A percentile compares a stretch with the other conserved stretches of the same genome.
phyloP scores from a whole-genome alignment of 2,888 invertebrate genomes.

The Habrosyne pyritoides region DNA sequence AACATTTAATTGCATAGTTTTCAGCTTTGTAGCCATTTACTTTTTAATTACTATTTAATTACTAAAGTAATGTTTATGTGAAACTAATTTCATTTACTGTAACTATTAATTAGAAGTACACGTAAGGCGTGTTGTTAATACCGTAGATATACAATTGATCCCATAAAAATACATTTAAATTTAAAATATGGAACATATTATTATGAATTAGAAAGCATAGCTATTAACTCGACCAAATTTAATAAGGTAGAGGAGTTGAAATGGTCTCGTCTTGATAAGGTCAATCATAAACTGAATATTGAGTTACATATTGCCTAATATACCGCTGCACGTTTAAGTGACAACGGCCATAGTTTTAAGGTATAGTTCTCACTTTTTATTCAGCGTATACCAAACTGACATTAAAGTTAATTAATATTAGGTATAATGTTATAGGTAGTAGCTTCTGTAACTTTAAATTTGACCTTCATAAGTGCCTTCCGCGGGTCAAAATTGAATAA shows the following conservation, averaged over 20 bases:
- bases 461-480: too few species aligned
- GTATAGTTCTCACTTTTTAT: constrained; percentile 11
- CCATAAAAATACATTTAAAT: constrained; percentile 29
- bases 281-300: constrained; percentile 49
- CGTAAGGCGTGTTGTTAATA: not conserved
- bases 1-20: too few species aligned
- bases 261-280: constrained; percentile 43
- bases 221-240: constrained; percentile 42
- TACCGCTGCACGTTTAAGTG: constrained; percentile 26
- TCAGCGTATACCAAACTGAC: too few species aligned
- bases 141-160: not conserved
- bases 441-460: too few species aligned
- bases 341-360: constrained; percentile 21
- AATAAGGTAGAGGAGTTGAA: constrained; percentile 37
- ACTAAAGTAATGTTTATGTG: not conserved
- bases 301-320: constrained; percentile 45
- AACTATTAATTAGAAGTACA: not conserved
- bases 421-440: too few species aligned
- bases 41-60: not conserved
- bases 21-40: too few species aligned
- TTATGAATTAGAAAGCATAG: constrained; percentile 44
- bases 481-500: too few species aligned
- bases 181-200: constrained; percentile 37
- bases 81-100: not conserved
- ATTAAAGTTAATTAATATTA: too few species aligned